Percentiles rank a stretch among this genome's conserved stretches.
Evolutionary conservation across 2,797 vertebrate genomes (phyloP).

Genomic region (Sebastes goodei): DNA sequence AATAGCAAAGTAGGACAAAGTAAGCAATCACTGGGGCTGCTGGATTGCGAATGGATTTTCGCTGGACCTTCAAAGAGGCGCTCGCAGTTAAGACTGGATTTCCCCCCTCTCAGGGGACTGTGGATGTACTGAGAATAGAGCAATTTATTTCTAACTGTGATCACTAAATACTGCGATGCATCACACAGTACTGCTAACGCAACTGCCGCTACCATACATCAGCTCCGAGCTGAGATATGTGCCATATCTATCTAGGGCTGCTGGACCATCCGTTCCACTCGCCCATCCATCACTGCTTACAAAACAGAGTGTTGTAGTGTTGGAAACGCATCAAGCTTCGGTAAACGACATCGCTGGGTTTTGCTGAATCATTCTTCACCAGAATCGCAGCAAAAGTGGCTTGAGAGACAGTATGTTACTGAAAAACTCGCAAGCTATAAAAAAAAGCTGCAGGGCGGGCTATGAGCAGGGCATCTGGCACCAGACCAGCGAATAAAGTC

Average conservation of each 20-base stretch:
- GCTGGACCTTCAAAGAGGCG: conserved; percentile 76
- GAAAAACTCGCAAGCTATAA: conserved; percentile 6
- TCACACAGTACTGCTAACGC: conserved; percentile 65
- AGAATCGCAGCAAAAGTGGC: not conserved
- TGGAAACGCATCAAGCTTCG: conserved; percentile 38
- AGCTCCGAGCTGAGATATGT: conserved; percentile 59
- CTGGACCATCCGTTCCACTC: conserved; percentile 46
- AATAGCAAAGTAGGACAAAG: conserved; percentile 88
- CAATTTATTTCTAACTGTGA: conserved; percentile 84
- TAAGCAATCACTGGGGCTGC: conserved; percentile 83
- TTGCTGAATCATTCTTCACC: conserved; percentile 64
- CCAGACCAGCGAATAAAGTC: conserved; percentile 52
- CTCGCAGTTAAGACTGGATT: conserved; percentile 78
- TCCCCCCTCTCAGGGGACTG: conserved; percentile 71
- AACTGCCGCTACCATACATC: conserved; percentile 58
- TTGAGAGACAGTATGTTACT: not conserved
- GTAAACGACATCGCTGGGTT: conserved; percentile 45
- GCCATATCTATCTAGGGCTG: conserved; percentile 69
- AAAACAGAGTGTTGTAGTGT: conserved; percentile 41
- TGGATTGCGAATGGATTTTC: conserved; percentile 84
- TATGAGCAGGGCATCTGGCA: conserved; percentile 38
- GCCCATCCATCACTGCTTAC: conserved; percentile 62
- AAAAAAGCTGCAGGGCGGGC: not conserved
- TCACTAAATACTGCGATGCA: conserved; percentile 85
- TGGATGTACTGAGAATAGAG: conserved; percentile 80